phyloP scores from a whole-genome alignment of 2,113 vertebrate genomes.

The Psephotus haematonotus region DNA sequence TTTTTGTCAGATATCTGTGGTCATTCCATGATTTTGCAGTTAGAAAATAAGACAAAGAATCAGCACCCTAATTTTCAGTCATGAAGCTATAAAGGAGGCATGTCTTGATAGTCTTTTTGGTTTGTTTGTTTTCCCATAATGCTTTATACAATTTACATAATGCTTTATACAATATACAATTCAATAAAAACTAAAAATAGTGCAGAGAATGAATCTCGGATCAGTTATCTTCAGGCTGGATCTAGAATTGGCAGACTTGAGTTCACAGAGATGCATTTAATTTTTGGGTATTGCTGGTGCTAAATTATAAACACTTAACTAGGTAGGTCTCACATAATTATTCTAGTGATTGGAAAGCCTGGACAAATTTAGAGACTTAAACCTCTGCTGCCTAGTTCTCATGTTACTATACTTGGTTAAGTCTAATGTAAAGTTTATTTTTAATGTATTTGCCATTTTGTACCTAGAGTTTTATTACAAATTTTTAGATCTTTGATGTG shows the following conservation, averaged over 20 bases:
- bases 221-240: background rate
- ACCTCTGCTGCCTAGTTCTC: background rate
- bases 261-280: background rate
- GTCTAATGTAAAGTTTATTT: background rate
- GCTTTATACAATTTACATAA: background rate
- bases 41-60: background rate
- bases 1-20: background rate
- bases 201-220: background rate
- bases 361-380: background rate
- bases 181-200: background rate
- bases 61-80: background rate
- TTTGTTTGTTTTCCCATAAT: background rate
- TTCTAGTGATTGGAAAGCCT: background rate
- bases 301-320: accelerated
- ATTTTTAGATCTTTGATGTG: background rate
- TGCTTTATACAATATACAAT: background rate
- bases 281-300: background rate
- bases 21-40: background rate
- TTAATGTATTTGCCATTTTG: background rate
- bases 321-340: background rate
- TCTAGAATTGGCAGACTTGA: background rate
- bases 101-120: background rate
- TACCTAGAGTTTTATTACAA: background rate
- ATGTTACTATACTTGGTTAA: background rate
- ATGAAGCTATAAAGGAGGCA: background rate